Percentiles rank a stretch among this genome's conserved stretches.
Evolutionary conservation across 1,140 invertebrate species (phyloP).

Genomic region (Adelges cooleyi): DNA sequence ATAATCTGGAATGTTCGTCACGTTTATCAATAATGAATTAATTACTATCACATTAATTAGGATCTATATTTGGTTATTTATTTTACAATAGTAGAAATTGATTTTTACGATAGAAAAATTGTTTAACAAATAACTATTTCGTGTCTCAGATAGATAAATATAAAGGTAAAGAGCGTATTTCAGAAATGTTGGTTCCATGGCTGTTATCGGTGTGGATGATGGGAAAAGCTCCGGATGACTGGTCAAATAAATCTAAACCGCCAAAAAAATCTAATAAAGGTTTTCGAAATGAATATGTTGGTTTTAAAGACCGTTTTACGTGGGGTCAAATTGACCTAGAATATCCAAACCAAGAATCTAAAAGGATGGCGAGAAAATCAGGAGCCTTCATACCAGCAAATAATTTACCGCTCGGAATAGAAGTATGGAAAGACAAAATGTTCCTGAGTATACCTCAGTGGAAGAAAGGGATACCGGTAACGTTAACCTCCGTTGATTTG

Average conservation of each 20-base stretch:
- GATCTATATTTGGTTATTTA: no score
- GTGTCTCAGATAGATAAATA: no score
- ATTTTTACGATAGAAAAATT: neutral
- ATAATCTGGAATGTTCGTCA: no score
- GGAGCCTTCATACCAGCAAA: constrained; percentile 54
- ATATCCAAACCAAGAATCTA: constrained; percentile 30
- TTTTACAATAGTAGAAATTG: no score
- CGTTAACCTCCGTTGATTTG: constrained; percentile 41
- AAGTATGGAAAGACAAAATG: constrained; percentile 48
- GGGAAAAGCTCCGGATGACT: neutral
- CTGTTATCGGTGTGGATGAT: constrained; percentile 32
- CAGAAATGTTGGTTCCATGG: constrained; percentile 31
- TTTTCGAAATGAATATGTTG: constrained; percentile 1
- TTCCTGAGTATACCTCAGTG: constrained; percentile 48
- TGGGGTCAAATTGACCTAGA: constrained; percentile 34
- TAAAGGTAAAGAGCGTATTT: neutral
- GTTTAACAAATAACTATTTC: no score
- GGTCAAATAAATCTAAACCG: neutral
- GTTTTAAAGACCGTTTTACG: constrained; percentile 31
- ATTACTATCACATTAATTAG: no score
- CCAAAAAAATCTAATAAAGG: neutral
- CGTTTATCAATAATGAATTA: no score
- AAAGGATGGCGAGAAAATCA: constrained; percentile 37
- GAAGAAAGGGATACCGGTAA: constrained; percentile 65
- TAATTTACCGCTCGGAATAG: constrained; percentile 59